Evolutionary conservation across 2,888 invertebrate species (phyloP).

Genomic region (Hypsopygia costalis): DNA sequence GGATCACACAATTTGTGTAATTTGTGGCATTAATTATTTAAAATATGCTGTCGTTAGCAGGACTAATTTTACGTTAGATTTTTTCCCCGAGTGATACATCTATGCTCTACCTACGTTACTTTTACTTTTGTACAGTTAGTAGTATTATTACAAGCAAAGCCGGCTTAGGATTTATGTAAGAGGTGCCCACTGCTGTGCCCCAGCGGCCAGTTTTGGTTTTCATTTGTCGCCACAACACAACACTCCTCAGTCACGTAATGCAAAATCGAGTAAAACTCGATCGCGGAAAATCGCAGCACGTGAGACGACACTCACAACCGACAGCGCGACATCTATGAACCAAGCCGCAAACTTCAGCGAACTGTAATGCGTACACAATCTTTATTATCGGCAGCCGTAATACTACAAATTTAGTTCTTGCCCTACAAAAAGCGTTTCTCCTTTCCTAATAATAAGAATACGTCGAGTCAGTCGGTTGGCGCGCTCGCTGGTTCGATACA

Average conservation of each 20-base stretch:
- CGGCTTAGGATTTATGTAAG: slow-evolving; percentile 1
- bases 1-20: no score
- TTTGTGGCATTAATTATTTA: no score
- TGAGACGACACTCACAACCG: slow-evolving; percentile 20
- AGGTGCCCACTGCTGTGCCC: no score
- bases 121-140: no score
- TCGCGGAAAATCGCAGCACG: slow-evolving; percentile 32
- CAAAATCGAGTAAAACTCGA: slow-evolving; percentile 19
- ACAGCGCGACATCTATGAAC: slow-evolving; percentile 75
- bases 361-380: slow-evolving; percentile 76
- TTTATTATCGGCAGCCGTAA: slow-evolving; percentile 74
- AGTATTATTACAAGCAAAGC: no score
- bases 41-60: no score
- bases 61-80: no score
- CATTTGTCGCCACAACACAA: slow-evolving; percentile 22
- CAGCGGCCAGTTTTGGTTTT: slow-evolving; percentile 2
- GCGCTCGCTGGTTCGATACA: slow-evolving; percentile 72
- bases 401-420: slow-evolving; percentile 80
- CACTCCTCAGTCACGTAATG: slow-evolving; percentile 27
- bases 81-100: no score
- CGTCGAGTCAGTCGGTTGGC: slow-evolving; percentile 76
- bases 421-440: slow-evolving; percentile 81
- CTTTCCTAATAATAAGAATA: slow-evolving; percentile 83
- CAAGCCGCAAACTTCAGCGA: slow-evolving; percentile 65
- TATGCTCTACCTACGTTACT: no score